phyloP scores from a whole-genome alignment of 2,888 invertebrate genomes.

The Mycalesis mineus region DNA sequence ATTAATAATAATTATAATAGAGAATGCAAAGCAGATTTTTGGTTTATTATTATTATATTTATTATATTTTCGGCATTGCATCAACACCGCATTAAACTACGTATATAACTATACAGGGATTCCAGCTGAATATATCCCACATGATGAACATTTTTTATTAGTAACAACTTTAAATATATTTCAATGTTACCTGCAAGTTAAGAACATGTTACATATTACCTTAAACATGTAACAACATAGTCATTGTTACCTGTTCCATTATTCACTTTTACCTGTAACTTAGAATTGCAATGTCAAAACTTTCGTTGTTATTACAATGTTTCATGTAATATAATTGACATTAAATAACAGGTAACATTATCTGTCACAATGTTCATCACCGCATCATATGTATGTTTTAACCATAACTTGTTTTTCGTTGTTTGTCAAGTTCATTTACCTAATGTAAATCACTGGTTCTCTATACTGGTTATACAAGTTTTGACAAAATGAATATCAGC shows the following conservation, averaged over 20 bases:
- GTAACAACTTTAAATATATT: not conserved
- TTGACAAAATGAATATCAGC: conserved; percentile 4
- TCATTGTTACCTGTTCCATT: not conserved
- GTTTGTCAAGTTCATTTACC: not conserved
- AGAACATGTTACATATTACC: not conserved
- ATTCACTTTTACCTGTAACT: not conserved
- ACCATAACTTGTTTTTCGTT: conserved; percentile 1
- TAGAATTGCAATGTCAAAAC: not conserved
- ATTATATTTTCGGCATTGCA: conserved; percentile 39
- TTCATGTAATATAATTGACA: not conserved
- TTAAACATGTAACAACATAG: not conserved
- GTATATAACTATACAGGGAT: conserved; percentile 25
- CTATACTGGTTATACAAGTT: not conserved
- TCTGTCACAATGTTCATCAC: not conserved
- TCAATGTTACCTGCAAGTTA: not conserved
- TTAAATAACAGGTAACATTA: conserved; percentile 1
- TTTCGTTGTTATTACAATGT: not conserved
- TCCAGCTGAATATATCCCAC: conserved; percentile 6
- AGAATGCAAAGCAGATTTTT: conserved; percentile 72
- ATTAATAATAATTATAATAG: conserved; percentile 44
- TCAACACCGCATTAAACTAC: conserved; percentile 53
- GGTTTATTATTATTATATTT: conserved; percentile 59
- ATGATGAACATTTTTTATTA: conserved; percentile 2
- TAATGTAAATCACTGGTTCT: not conserved
- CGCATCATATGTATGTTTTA: not conserved